Base-by-base conservation (phyloP, 2,797 vertebrate genomes). In the Pseudochaenichthys georgianus region DNA sequence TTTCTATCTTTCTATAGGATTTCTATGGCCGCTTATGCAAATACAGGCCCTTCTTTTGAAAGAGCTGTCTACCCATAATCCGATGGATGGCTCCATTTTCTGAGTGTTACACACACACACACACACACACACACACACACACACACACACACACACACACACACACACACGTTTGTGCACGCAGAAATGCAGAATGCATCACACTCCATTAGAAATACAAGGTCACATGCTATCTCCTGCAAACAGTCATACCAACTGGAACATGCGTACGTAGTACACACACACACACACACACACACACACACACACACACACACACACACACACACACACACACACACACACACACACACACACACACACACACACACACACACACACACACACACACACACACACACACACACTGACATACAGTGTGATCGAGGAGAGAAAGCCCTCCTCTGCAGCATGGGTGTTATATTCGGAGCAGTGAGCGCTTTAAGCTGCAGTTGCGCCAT, bases 61-160 rank as follows among this genome's bases (percentile, higher is more conserved):
- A 88, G 88, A 91, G 84, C 93, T 89, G 90, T 94, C 92, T 89
- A 43, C 81, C 82, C 89, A 81, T 94, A 94, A 95, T 94, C 93
- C 90, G 65, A 89, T 69, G 90, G 92, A 94, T 91, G 93, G 91
- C 91, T 94, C 92, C 91, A 93, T 94, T 94, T 91, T 88, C 74
- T 2, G 45, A 63, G 83, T 19, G 11, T 53, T 60, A n/a, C 80
- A 82, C 85, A 68, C 70, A 74, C 64, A 76, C 67, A 75, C 17
- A 62, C 53, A 73, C 60, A 51, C 62, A 65, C 52, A 54, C 68
- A 41, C 75, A 21, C 53, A 47, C 41, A 46, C 21, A 61, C 50
- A 74, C 53, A 71, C 48, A 67, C 51, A 19, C 51, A 48, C 64
- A 62, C 50, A 60, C 70, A 67, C 51, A 62, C 50, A 60, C 70